Evolutionary conservation across 2,797 vertebrate species (phyloP).

Genomic region (Ceryle rudis): DNA sequence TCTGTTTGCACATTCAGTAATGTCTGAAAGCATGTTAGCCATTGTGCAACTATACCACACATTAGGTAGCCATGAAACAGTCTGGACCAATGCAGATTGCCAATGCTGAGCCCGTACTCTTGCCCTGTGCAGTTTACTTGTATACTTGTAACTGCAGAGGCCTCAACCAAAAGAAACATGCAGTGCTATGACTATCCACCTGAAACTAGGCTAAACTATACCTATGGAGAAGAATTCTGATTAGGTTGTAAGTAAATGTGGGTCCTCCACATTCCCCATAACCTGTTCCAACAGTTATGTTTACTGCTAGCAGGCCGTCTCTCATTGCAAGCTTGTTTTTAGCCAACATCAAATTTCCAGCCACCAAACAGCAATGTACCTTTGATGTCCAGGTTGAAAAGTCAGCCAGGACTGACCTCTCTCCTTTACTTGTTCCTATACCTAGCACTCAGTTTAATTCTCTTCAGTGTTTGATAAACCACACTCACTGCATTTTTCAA

Average conservation of each 20-base stretch:
- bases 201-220: too few species aligned
- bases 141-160: fast-evolving
- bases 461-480: not conserved
- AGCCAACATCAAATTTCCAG: not conserved
- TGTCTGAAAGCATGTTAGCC: not conserved
- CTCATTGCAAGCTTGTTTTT: not conserved
- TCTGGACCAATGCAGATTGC: not conserved
- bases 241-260: too few species aligned
- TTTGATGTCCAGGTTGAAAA: not conserved
- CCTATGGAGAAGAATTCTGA: too few species aligned
- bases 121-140: not conserved
- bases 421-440: not conserved
- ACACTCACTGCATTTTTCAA: not conserved
- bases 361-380: fast-evolving
- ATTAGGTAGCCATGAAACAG: not conserved
- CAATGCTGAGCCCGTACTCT: not conserved
- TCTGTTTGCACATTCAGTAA: not conserved
- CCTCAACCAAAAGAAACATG: not conserved
- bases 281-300: too few species aligned
- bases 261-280: too few species aligned
- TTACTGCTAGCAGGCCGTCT: too few species aligned
- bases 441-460: not conserved
- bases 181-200: not conserved
- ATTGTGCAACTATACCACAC: not conserved
- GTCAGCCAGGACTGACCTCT: not conserved